These are phyloP conservation scores for Loris lydekkerianus DNA, from an alignment of 2,797 vertebrate genomes.

Conservation along the genomic window DNA sequence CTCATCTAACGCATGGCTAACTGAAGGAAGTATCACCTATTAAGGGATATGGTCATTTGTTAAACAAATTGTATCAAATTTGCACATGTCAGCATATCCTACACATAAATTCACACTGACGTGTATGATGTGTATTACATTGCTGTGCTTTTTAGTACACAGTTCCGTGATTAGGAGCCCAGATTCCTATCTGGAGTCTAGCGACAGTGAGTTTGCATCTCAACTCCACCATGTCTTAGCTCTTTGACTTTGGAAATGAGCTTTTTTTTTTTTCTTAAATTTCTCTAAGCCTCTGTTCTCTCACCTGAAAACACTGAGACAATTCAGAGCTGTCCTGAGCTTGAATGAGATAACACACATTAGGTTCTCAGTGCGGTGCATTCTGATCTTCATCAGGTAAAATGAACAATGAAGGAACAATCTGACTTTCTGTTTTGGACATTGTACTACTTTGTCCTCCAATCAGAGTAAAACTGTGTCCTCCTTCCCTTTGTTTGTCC, in stretches of 20 bases:
- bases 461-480: background rate
- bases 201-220: background rate
- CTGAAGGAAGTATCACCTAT: slow-evolving; percentile 2
- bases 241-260: background rate
- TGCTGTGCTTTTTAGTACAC: background rate
- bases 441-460: background rate
- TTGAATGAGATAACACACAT: background rate
- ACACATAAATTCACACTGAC: background rate
- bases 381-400: background rate
- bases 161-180: background rate
- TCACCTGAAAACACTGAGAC: background rate
- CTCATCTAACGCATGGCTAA: background rate
- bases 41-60: background rate
- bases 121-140: background rate
- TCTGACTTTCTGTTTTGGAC: background rate
- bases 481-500: background rate
- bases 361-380: background rate
- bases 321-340: background rate
- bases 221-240: background rate
- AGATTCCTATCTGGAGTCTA: background rate
- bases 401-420: background rate
- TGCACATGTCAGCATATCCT: background rate
- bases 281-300: slow-evolving; percentile 1
- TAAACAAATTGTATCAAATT: slow-evolving; percentile 13
- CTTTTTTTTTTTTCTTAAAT: background rate